Conservation (phyloP, 2,888 invertebrate genomes). For the Drosophila anomalata region DNA sequence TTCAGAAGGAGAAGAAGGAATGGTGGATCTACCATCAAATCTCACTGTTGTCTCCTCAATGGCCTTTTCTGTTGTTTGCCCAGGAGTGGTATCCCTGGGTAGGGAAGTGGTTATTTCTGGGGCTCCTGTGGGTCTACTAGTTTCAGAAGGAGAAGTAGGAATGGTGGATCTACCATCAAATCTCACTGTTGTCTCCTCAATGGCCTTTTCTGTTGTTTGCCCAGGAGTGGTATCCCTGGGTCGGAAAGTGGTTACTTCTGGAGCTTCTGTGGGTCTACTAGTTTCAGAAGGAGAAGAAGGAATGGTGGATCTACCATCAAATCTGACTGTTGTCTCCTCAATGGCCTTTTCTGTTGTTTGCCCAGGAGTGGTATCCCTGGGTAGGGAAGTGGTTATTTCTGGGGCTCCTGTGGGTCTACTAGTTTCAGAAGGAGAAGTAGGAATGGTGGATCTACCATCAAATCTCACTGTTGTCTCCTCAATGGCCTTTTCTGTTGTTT, state of each 20-base stretch:
- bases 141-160: neutral
- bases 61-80: neutral
- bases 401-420: neutral
- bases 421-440: neutral
- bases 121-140: neutral
- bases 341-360: neutral
- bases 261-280: neutral
- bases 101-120: too few relatives aligned
- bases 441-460: neutral
- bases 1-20: neutral
- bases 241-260: neutral
- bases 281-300: neutral
- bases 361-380: neutral
- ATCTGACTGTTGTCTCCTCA: neutral
- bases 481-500: neutral
- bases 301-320: neutral
- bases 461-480: neutral
- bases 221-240: neutral
- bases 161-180: neutral
- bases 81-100: too few relatives aligned
- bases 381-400: neutral
- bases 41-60: neutral
- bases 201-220: neutral
- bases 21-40: neutral
- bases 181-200: neutral